Evolutionary conservation across 2,113 vertebrate species (phyloP).

Genomic region (Hipposideros armiger): DNA sequence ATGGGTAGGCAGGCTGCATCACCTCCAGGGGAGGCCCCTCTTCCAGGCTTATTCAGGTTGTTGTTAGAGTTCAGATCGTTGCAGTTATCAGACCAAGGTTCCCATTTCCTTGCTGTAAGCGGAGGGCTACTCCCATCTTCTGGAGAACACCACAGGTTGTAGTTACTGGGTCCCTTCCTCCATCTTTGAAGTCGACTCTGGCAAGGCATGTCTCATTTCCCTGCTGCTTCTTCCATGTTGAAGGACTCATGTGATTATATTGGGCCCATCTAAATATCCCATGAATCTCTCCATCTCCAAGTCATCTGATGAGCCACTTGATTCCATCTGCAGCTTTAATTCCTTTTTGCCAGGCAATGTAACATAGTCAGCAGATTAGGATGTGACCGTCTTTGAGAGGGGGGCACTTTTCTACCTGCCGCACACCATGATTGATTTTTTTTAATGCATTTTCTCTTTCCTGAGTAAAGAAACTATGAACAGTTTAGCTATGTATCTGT

Average conservation of each 20-base stretch:
- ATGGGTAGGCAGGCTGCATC: neutral
- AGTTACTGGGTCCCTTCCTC: neutral
- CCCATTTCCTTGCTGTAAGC: neutral
- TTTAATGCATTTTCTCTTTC: neutral
- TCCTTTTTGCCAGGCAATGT: neutral
- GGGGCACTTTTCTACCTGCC: neutral
- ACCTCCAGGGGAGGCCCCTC: neutral
- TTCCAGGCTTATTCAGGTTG: neutral
- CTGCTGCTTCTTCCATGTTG: neutral
- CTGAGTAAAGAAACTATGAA: neutral
- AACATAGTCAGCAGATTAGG: neutral
- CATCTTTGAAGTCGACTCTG: neutral
- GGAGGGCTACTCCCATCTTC: neutral
- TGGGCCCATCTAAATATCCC: neutral
- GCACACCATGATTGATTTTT: neutral
- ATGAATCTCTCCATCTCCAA: neutral
- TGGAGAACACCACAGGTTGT: neutral
- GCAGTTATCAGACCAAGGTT: neutral
- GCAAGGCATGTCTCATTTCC: neutral
- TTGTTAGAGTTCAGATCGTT: neutral
- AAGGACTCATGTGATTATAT: neutral
- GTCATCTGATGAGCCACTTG: neutral
- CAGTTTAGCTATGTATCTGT: neutral
- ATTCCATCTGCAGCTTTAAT: neutral
- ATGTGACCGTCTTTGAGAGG: neutral